Percentiles rank a stretch among this genome's conserved stretches.
Evolutionary conservation across 1,140 invertebrate genomes (phyloP).

Genomic region (Yoshiicerus persimilis): DNA sequence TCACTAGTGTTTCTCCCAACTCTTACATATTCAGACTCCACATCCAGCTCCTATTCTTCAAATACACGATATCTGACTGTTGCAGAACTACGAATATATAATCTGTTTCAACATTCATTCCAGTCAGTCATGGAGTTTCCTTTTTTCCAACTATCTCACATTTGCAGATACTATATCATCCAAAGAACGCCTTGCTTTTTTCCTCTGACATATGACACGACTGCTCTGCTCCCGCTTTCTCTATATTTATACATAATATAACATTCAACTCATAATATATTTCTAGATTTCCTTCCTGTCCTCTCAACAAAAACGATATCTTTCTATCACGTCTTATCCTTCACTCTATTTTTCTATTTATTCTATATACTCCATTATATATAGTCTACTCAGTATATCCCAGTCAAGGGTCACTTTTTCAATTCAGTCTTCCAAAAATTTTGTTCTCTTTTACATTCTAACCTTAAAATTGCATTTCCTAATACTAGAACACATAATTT

Average conservation of each 20-base stretch:
- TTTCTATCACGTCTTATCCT: neutral
- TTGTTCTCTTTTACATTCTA: no score
- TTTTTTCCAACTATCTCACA: neutral
- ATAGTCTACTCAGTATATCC: no score
- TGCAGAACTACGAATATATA: neutral
- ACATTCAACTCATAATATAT: conserved; percentile 19
- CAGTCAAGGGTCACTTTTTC: no score
- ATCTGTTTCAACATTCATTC: neutral
- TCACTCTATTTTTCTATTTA: neutral
- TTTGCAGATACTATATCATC: conserved; percentile 5
- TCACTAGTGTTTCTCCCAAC: neutral
- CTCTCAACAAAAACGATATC: neutral
- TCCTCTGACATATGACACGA: neutral
- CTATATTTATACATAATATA: neutral
- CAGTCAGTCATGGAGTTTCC: neutral
- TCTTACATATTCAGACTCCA: neutral
- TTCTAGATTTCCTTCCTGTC: neutral
- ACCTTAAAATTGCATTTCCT: no score
- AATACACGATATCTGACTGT: neutral
- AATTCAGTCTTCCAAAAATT: no score
- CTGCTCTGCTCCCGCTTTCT: neutral
- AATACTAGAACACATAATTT: no score
- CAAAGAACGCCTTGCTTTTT: neutral
- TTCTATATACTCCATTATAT: neutral
- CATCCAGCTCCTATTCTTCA: neutral